Evolutionary conservation across 2,797 vertebrate species (phyloP), one percentile per base, ranked within the genome.

Genomic region (Etheostoma nigrum): DNA sequence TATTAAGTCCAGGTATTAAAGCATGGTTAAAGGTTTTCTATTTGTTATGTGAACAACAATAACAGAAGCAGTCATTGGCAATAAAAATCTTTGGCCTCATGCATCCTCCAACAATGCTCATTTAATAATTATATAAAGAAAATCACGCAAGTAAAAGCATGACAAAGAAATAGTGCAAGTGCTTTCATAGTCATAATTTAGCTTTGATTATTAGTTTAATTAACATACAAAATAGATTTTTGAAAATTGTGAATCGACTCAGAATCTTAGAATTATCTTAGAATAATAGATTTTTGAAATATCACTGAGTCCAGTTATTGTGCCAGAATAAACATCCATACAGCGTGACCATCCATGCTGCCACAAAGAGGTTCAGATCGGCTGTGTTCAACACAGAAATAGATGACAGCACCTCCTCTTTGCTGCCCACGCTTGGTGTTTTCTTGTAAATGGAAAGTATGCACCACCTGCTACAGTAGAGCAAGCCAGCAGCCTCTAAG

Each of bases 391-490:
- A 73, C 53, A 64, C 82, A 81, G 74, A 78, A 89, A 87, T 89
- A 88, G 85, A 87, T 85, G 83, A 86, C 88, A 92, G 88, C 84
- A 86, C 90, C 90, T 88, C 87, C 88, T 89, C 88, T 85, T 74
- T 87, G 71, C 91, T 91, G 89, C 91, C 90, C 83, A 93, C 90
- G 88, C 85, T 85, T 76, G 71, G 74, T 88, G 82, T 90, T 89
- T 89, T 89, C 88, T 89, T 88, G 88, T 90, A 91, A 90, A 89
- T 85, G 88, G 78, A 91, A 91, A 91, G 86, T 87, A 80, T 74
- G 71, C 86, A 85, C 93, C 92, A 91, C 91, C 91, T 92, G 91
- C 88, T 88, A 90, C 86, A 89, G 84, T 79, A 52, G 60, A 91
- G 84, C 82, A 82, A 86, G 93, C 92, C 92, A 93, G 82, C 87